Conservation (phyloP, 2,113 vertebrate species). For the Clarias batrachus region DNA sequence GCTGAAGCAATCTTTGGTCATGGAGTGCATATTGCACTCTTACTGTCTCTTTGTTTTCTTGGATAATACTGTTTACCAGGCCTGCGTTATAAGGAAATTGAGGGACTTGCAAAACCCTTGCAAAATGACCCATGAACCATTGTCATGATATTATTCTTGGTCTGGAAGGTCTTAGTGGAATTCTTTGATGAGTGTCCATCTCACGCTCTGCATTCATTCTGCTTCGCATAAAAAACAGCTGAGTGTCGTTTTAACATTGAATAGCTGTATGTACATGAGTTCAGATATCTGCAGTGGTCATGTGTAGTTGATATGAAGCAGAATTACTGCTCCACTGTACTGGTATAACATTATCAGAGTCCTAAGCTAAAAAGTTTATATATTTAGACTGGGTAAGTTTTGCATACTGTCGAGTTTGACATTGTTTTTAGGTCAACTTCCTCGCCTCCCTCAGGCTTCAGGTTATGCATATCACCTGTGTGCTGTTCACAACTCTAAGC, state of each 20-base stretch:
- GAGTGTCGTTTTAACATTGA: not conserved
- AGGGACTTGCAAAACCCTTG: not conserved
- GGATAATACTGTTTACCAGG: constrained; percentile 28
- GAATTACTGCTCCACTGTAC: not conserved
- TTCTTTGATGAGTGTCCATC: constrained; percentile 17
- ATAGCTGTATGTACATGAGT: not conserved
- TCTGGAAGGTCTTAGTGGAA: constrained; percentile 23
- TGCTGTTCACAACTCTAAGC: not conserved
- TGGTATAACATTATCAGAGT: not conserved
- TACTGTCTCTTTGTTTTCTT: not conserved
- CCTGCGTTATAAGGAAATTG: not conserved
- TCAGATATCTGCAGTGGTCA: not conserved
- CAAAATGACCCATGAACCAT: constrained; percentile 19
- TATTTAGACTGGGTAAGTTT: not conserved
- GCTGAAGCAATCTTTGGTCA: constrained; percentile 24
- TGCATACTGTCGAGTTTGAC: not conserved
- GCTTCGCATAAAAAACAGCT: not conserved
- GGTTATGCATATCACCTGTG: not conserved
- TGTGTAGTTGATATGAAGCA: not conserved
- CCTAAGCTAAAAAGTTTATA: not conserved
- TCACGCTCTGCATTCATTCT: not conserved
- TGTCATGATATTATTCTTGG: constrained; percentile 21
- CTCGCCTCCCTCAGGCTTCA: not conserved
- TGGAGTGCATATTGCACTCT: not conserved
- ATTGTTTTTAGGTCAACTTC: not conserved